Conservation (phyloP, 1,140 invertebrate species). For the Cotesia chilonis region DNA sequence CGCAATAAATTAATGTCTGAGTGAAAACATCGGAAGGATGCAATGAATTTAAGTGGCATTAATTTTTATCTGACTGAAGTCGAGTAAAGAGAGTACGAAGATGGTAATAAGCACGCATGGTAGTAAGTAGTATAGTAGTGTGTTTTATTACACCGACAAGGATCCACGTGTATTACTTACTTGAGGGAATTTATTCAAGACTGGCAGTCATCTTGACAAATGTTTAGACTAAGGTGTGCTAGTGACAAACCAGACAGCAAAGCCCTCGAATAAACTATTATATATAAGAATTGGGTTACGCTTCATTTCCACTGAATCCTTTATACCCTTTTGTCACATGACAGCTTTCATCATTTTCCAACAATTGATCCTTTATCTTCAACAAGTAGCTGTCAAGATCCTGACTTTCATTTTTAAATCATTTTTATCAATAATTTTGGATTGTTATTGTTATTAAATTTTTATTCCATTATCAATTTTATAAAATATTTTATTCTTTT, state of each 20-base stretch:
- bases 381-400: conserved; percentile 4
- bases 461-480: too few species aligned
- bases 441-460: neutral
- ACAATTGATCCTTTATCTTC: conserved; percentile 2
- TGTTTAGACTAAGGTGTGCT: conserved; percentile 13
- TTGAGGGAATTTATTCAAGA: conserved; percentile 11
- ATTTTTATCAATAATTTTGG: neutral
- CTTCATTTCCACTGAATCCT: conserved; percentile 17
- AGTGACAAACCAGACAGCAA: conserved; percentile 8
- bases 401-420: neutral
- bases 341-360: conserved; percentile 10
- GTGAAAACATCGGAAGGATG: conserved; percentile 10
- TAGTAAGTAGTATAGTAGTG: too few species aligned
- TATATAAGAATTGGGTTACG: conserved; percentile 23
- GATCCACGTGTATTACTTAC: neutral
- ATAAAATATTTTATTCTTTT: too few species aligned
- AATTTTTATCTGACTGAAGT: conserved; percentile 15
- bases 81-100: neutral
- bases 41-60: conserved; percentile 8
- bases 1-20: neutral
- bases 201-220: conserved; percentile 30
- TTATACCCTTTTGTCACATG: conserved; percentile 7
- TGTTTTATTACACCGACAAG: neutral
- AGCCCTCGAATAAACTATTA: neutral
- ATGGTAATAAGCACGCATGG: too few species aligned